A percentile compares a stretch with the other conserved stretches of the same genome.
These are phyloP conservation scores for Diabrotica virgifera DNA, from an alignment of 1,140 invertebrate genomes.

Conservation along the genomic window DNA sequence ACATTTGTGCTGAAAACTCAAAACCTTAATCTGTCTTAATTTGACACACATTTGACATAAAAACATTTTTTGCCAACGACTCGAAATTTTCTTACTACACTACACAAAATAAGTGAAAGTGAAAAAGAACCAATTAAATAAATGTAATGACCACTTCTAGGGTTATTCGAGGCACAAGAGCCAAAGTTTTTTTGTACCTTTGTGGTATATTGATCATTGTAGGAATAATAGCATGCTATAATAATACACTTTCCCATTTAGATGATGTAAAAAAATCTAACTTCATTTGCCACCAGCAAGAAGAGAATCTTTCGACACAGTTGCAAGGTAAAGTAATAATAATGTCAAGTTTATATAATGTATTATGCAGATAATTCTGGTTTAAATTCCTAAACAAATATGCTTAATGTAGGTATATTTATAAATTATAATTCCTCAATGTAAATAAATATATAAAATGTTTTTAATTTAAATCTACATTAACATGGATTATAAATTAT, in stretches of 20 bases:
- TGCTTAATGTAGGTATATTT: too few relatives aligned
- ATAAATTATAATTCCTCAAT: too few relatives aligned
- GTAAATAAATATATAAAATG: too few relatives aligned
- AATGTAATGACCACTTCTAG: conserved; percentile 52
- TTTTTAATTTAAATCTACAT: too few relatives aligned
- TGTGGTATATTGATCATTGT: conserved; percentile 49
- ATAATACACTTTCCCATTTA: conserved; percentile 52
- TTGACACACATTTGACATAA: neutral
- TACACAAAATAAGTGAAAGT: conserved; percentile 10
- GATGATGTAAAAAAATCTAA: conserved; percentile 50
- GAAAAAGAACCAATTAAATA: conserved; percentile 1
- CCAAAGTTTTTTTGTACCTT: conserved; percentile 51
- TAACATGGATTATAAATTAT: too few relatives aligned
- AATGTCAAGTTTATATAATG: too few relatives aligned
- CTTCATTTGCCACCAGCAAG: conserved; percentile 49
- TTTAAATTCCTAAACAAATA: too few relatives aligned
- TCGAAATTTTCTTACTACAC: neutral
- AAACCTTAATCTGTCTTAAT: too few relatives aligned
- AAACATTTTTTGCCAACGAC: neutral
- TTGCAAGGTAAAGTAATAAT: conserved; percentile 47
- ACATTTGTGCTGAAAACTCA: too few relatives aligned
- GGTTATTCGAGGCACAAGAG: conserved; percentile 52
- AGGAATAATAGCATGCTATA: conserved; percentile 52
- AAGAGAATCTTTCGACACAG: conserved; percentile 52
- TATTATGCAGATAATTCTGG: too few relatives aligned